Base-by-base conservation (phyloP, 2,888 invertebrate genomes). In the Drosophila colorata region DNA sequence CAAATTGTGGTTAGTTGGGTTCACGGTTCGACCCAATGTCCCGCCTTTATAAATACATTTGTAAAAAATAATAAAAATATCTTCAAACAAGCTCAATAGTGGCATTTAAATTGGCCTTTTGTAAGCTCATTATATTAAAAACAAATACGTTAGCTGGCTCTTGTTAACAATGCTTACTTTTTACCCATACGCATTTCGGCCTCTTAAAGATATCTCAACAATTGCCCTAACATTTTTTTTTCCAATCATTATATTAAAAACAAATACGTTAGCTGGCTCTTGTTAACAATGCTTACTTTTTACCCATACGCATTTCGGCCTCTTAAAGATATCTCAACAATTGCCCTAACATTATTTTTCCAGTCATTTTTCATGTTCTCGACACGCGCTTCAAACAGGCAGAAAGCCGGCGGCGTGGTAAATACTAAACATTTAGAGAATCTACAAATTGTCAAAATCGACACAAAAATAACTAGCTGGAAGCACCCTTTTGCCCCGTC, bases 291-390 rank as follows among this genome's bases (percentile, higher is more conserved):
- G 13, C 4, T 33, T 25, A 23, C 47, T 47, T 25, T 18, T 2
- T 35, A 1, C 9, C 7, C 16, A 28, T 11, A 18, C n/a, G 28
- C 23, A 44, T n/a, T 11, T n/a, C 13, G 2, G 9, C 9, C 18
- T 41, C n/a, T 25, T 13, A 9, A 2, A 40, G 8, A 5, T 20
- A 16, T 5, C 8, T n/a, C 16, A 55, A 44, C 20, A 53, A 60
- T 44, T 60, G 41, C n/a, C 31, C 33, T 6, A 14, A 23, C 25
- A 52, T 11, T 63, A 20, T 14, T 41, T 41, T 56, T 46, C 52
- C 6, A 48, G 46, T 44, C 59, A 79, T 79, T 84, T 66, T 69
- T 84, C 64, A 69, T 56, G 33, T 8, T 38, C 20, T 28, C 3
- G 47, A 52, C 23, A 63, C 55, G 51, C 61, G 80, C 37, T 59